phyloP scores from a whole-genome alignment of 2,888 invertebrate species.

The Troilus luridus region DNA sequence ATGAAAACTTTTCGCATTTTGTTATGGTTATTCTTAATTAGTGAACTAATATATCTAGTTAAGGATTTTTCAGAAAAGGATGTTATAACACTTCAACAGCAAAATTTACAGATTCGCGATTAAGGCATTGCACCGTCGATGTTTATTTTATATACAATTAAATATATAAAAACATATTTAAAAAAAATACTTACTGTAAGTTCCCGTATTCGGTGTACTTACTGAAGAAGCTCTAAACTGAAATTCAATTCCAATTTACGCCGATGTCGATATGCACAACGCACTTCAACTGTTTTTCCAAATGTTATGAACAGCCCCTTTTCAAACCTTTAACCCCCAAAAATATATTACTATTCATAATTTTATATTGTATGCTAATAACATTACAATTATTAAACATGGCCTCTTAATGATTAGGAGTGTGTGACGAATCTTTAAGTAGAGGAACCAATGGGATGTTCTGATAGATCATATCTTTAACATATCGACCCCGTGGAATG shows the following conservation, averaged over 20 bases:
- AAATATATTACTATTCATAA: constrained; percentile 30
- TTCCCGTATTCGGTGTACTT: not conserved
- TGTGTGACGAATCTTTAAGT: not conserved
- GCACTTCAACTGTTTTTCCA: constrained; percentile 8
- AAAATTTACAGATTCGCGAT: too few relatives aligned
- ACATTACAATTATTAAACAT: not conserved
- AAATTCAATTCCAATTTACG: not conserved
- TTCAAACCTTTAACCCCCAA: constrained; percentile 11
- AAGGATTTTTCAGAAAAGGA: too few relatives aligned
- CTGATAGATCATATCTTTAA: not conserved
- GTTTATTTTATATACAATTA: too few relatives aligned
- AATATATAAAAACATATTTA: not conserved
- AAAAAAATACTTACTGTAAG: not conserved
- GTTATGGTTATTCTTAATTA: too few relatives aligned
- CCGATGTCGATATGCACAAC: not conserved
- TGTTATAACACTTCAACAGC: too few relatives aligned
- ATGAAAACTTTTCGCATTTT: too few relatives aligned
- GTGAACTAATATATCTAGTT: too few relatives aligned
- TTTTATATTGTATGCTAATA: constrained; percentile 41
- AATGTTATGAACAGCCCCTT: not conserved
- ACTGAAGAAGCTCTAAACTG: not conserved
- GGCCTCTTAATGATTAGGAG: not conserved
- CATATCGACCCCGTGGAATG: not conserved
- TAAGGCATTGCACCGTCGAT: too few relatives aligned
- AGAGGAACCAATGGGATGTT: not conserved